These are phyloP conservation scores for Parus major DNA, from an alignment of 2,113 vertebrate genomes.

Conservation along the genomic window DNA sequence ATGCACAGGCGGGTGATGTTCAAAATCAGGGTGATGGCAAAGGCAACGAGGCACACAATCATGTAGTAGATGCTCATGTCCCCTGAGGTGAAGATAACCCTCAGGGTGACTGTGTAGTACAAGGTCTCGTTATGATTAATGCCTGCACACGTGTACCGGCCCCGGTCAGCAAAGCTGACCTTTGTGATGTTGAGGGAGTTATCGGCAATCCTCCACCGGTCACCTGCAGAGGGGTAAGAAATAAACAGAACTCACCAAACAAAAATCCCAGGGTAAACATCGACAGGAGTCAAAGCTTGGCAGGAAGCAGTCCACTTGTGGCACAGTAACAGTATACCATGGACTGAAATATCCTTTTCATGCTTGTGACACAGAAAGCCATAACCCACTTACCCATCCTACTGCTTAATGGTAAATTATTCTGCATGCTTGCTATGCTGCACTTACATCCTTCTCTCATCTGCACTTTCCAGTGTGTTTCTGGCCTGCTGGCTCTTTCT, in stretches of 20 bases:
- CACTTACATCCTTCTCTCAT: not conserved
- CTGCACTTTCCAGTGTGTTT: not conserved
- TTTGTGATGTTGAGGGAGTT: constrained; percentile 87
- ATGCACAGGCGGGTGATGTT: constrained; percentile 91
- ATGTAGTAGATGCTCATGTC: constrained; percentile 92
- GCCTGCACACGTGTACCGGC: constrained; percentile 86
- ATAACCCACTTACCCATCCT: not conserved
- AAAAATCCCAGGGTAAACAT: not conserved
- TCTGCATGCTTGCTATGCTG: not conserved
- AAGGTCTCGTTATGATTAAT: constrained; percentile 5
- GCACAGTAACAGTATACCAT: not conserved
- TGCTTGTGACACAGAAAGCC: not conserved
- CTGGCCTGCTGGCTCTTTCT: not conserved
- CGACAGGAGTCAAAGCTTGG: not conserved
- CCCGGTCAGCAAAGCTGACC: constrained; percentile 87
- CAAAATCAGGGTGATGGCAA: constrained; percentile 87
- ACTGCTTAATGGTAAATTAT: not conserved
- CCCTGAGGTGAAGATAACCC: constrained; percentile 85
- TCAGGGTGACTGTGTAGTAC: constrained; percentile 85
- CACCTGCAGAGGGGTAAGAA: constrained; percentile 72
- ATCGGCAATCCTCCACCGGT: constrained; percentile 80
- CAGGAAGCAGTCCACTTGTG: not conserved
- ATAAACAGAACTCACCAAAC: not conserved
- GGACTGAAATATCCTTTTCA: not conserved
- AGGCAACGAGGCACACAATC: constrained; percentile 88